Base-by-base conservation (phyloP, 2,888 invertebrate species). In the Clanis bilineata region DNA sequence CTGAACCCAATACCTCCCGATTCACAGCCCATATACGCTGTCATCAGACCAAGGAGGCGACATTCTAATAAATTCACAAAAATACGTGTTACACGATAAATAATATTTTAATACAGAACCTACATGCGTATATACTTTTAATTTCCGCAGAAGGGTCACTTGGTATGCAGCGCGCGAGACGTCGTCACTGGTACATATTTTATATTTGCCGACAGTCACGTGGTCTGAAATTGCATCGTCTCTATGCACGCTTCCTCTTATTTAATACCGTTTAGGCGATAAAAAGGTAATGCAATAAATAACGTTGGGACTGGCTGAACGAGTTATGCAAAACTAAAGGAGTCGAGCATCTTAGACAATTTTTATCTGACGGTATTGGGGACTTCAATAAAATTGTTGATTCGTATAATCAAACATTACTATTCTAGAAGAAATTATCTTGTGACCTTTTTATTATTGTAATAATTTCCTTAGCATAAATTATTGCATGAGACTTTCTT, bases 161-260 rank as follows among this genome's bases (percentile, higher is more conserved):
- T 88, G 77, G 87, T 87, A 90, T 90, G 69, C 66, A 64, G 67
- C 66, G 66, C 62, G 71, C 61, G 70, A 66, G 70, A 74, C 72
- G 76, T 76, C 80, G 83, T 25, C 44, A 12, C 6, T 28, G 32
- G 51, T 79, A 83, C 84, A 88, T 88, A 88, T 85, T 87, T 90
- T 86, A 88, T 86, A 86, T 89, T 88, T 89, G 90, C 86, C 85
- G 82, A 80, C 72, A 74, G 78, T 78, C 80, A 79, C 82, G 79
- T 78, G 78, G 79, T 77, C 76, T 77, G 78, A 85, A 85, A 86
- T 86, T 88, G 86, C 86, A 84, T 65, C 43, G 57, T 15, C 38
- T 56, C 36, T 15, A 57, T 57, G 57, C 25, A 55, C n/a, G 39
- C 28, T 25, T 25, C 10, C 51, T 32, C 41, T 28, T 51, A 51